Conservation (phyloP, 2,888 invertebrate species). For the Glaucopsyche alexis region DNA sequence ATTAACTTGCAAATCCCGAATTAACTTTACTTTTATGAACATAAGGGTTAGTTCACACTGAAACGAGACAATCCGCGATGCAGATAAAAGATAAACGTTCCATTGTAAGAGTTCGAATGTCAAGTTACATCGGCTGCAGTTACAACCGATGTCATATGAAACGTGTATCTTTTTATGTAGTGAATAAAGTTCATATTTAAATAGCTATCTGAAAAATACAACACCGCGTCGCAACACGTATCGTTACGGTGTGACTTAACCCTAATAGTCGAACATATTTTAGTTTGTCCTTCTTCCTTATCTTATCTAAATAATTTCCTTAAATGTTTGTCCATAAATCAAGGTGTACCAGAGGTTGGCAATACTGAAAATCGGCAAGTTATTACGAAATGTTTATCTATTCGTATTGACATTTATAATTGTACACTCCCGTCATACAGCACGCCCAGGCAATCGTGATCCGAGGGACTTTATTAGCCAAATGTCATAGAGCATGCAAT, state of each 20-base stretch:
- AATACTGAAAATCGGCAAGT: constrained; percentile 19
- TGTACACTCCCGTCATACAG: constrained; percentile 38
- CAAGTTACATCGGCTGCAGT: no score
- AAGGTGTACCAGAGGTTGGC: neutral
- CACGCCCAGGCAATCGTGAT: constrained; percentile 35
- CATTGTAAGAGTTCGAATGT: no score
- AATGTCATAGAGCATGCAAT: constrained; percentile 34
- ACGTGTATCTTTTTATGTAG: no score
- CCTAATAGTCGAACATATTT: neutral
- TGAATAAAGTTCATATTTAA: no score
- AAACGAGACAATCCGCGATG: no score
- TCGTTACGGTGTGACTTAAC: no score
- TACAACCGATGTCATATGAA: no score
- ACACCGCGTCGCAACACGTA: no score
- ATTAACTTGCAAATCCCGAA: neutral
- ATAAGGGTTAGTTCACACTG: no score
- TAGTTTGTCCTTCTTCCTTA: neutral
- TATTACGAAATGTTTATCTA: constrained; percentile 29
- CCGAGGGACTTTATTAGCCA: constrained; percentile 33
- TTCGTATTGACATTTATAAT: constrained; percentile 40
- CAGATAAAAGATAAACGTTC: no score
- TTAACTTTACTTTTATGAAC: neutral
- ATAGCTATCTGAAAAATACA: no score
- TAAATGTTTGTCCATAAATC: constrained; percentile 5
- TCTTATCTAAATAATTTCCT: neutral